phyloP scores from a whole-genome alignment of 1,140 invertebrate genomes.

The Caenorhabditis latens region DNA sequence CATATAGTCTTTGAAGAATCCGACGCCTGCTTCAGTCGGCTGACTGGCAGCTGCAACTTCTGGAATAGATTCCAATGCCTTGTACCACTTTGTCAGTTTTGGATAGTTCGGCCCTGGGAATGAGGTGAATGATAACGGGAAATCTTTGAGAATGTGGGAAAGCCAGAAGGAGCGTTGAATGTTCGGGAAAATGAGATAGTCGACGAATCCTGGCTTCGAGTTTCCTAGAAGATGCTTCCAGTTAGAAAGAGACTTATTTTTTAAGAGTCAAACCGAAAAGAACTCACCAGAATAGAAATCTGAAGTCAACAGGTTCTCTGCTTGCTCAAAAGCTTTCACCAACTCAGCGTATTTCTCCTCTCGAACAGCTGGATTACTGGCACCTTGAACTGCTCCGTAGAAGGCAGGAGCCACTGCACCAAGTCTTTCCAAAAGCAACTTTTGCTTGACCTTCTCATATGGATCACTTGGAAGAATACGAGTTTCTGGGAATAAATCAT shows the following conservation, averaged over 20 bases:
- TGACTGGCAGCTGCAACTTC: constrained; percentile 39
- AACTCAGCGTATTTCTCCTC: constrained; percentile 54
- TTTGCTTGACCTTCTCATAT: constrained; percentile 58
- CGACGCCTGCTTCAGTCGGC: constrained; percentile 25
- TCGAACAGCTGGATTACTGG: not conserved
- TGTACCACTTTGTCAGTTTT: constrained; percentile 47
- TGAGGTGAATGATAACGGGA: not conserved
- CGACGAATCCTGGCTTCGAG: constrained; percentile 44
- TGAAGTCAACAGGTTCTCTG: constrained; percentile 51
- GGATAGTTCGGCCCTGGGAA: constrained; percentile 58
- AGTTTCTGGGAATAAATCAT: constrained; percentile 57
- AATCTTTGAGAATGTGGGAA: constrained; percentile 22
- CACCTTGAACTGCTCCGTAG: constrained; percentile 1
- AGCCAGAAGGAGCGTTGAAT: constrained; percentile 24
- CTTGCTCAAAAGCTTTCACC: constrained; percentile 45
- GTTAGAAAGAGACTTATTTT: not conserved
- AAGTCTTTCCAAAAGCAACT: constrained; percentile 53
- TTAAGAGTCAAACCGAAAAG: not conserved
- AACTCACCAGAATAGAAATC: constrained; percentile 57
- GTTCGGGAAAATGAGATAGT: constrained; percentile 35
- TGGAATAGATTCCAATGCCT: constrained; percentile 5
- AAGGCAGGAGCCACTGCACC: constrained; percentile 28
- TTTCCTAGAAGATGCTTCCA: not conserved
- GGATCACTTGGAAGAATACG: constrained; percentile 62
- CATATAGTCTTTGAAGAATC: constrained; percentile 7